These are phyloP conservation scores for Mactra quadrangularis DNA, from an alignment of 1,140 invertebrate species.

Conservation along the genomic window DNA sequence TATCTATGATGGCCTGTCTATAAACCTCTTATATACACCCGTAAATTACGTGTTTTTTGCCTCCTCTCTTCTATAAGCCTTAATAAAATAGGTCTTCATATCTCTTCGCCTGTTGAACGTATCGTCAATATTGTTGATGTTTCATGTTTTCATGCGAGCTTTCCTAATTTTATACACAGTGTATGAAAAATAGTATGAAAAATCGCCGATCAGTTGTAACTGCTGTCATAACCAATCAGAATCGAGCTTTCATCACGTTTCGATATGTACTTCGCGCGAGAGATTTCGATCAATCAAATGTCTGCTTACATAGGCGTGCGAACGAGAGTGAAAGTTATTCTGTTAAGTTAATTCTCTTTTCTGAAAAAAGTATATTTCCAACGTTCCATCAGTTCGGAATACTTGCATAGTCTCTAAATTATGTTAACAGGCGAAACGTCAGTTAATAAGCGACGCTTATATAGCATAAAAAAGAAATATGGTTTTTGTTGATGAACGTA, in stretches of 20 bases:
- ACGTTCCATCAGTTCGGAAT: constrained; percentile 29
- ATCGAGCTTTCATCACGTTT: constrained; percentile 38
- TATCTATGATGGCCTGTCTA: too few species aligned
- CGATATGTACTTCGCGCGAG: constrained; percentile 32
- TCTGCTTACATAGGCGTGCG: constrained; percentile 14
- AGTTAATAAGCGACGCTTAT: constrained; percentile 17
- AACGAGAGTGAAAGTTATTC: constrained; percentile 33
- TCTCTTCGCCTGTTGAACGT: too few species aligned
- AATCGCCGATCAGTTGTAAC: constrained; percentile 35
- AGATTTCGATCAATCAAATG: constrained; percentile 32
- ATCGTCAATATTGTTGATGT: too few species aligned
- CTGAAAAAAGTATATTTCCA: constrained; percentile 33
- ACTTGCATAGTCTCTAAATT: constrained; percentile 13
- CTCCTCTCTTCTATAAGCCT: too few species aligned
- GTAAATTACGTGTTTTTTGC: too few species aligned
- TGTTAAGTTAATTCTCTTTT: constrained; percentile 44
- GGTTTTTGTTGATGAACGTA: background rate
- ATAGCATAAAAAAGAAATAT: constrained; percentile 22
- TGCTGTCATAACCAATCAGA: constrained; percentile 36
- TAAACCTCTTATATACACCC: too few species aligned
- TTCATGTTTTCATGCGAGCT: background rate
- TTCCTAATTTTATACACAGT: constrained; percentile 12
- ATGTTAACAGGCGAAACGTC: constrained; percentile 28
- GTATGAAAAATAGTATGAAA: constrained; percentile 33
- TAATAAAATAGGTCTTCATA: too few species aligned